Conservation (phyloP, 64 coral and sea anemone genomes). For the Montipora sp. region DNA sequence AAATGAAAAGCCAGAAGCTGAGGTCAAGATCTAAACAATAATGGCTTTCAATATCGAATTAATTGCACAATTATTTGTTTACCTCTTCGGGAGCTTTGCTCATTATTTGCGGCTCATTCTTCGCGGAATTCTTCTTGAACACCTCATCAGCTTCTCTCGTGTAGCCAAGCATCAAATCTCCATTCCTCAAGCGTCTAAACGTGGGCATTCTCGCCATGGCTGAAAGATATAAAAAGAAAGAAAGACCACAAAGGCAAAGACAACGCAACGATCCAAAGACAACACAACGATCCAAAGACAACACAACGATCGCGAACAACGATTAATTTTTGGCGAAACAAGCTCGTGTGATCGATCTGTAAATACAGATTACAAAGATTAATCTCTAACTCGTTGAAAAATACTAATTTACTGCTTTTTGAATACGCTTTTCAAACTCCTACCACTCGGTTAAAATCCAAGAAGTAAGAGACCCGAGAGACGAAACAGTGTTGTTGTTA, state of each 20-base stretch:
- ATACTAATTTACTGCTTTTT: too few relatives aligned
- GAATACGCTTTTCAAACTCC: too few relatives aligned
- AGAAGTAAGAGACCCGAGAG: background rate
- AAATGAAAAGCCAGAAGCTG: background rate
- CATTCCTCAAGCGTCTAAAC: background rate
- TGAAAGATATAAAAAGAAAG: background rate
- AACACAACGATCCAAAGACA: too few relatives aligned
- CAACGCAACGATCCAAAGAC: background rate
- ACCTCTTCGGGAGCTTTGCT: constrained; percentile 14
- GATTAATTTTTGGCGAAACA: background rate
- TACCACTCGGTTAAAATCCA: too few relatives aligned
- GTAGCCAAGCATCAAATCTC: background rate
- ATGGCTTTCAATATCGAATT: background rate
- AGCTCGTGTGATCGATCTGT: background rate
- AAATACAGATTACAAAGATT: background rate
- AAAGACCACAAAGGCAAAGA: background rate
- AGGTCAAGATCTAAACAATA: background rate
- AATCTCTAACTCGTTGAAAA: too few relatives aligned
- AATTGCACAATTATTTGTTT: background rate
- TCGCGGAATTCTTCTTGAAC: constrained; percentile 25
- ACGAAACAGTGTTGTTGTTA: background rate
- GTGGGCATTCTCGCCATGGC: constrained; percentile 17
- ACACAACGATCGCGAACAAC: background rate
- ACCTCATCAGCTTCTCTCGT: background rate
- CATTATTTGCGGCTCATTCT: background rate